These are phyloP conservation scores for Strigamia transsilvanica DNA, from an alignment of 2,888 invertebrate species.

Conservation along the genomic window DNA sequence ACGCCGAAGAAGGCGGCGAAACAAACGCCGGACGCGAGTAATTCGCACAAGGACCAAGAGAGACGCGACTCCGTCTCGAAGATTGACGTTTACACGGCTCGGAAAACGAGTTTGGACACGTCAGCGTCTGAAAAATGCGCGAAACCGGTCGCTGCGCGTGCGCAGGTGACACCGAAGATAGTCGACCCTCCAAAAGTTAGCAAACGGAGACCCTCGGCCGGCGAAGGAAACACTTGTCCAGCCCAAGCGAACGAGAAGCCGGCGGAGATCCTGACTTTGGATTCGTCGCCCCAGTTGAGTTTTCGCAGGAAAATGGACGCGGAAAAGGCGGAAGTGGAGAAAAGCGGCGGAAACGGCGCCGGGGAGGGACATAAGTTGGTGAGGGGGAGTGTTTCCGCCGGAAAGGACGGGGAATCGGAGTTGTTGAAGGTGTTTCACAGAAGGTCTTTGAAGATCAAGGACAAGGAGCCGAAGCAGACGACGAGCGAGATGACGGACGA, in stretches of 20 bases:
- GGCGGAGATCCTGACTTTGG: not conserved
- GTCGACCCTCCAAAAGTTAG: conserved; percentile 14
- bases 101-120: not conserved
- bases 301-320: not conserved
- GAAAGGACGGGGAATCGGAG: conserved; percentile 75
- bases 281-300: not conserved
- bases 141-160: not conserved
- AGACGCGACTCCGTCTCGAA: not conserved
- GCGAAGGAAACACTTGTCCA: conserved; percentile 5
- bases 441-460: conserved; percentile 80
- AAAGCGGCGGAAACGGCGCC: not conserved
- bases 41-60: not conserved
- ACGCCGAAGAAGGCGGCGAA: not conserved
- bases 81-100: not conserved
- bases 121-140: not conserved
- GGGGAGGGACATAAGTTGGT: not conserved
- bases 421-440: conserved; percentile 83
- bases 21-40: not conserved
- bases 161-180: conserved; percentile 22
- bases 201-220: not conserved
- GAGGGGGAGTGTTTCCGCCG: not conserved
- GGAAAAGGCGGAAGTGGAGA: not conserved
- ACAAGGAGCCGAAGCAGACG: conserved; percentile 67
- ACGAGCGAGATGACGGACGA: not conserved
- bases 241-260: not conserved